A percentile compares a stretch with the other conserved stretches of the same genome.
Conservation (phyloP, 2,797 vertebrate species). For the Oreortyx pictus region DNA sequence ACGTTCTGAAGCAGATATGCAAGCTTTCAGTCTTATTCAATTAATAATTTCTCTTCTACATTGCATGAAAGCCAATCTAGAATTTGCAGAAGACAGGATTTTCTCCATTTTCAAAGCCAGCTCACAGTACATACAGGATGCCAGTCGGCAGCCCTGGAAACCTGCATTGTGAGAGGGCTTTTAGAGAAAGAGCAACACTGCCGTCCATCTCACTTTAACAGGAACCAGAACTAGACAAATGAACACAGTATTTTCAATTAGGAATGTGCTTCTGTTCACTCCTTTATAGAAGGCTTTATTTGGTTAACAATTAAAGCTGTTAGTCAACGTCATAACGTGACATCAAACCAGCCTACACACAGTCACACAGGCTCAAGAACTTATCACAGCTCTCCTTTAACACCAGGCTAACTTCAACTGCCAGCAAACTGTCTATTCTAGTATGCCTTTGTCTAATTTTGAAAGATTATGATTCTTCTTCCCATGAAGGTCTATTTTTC, state of each 20-base stretch:
- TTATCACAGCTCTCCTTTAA: neutral
- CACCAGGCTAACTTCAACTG: neutral
- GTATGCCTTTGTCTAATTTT: neutral
- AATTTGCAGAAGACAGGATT: neutral
- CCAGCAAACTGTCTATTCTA: neutral
- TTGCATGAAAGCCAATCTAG: neutral
- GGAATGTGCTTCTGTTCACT: slow-evolving; percentile 27
- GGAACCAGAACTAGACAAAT: neutral
- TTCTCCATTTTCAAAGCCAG: slow-evolving; percentile 9
- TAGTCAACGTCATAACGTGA: slow-evolving; percentile 3
- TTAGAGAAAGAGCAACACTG: slow-evolving; percentile 7
- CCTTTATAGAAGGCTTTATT: neutral
- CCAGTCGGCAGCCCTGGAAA: slow-evolving; percentile 44
- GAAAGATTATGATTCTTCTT: neutral
- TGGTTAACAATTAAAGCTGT: slow-evolving; percentile 42
- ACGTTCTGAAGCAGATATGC: neutral
- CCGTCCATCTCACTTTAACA: slow-evolving; percentile 34
- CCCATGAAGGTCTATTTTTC: neutral
- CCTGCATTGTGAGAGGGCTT: slow-evolving; percentile 26
- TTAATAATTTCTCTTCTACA: neutral
- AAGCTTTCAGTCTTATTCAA: neutral
- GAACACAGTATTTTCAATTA: slow-evolving; percentile 11
- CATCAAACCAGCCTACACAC: neutral
- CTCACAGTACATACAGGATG: neutral
- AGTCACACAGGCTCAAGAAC: slow-evolving; percentile 8